Evolutionary conservation across 2,888 invertebrate genomes (phyloP).

Genomic region (Agrilus mali): DNA sequence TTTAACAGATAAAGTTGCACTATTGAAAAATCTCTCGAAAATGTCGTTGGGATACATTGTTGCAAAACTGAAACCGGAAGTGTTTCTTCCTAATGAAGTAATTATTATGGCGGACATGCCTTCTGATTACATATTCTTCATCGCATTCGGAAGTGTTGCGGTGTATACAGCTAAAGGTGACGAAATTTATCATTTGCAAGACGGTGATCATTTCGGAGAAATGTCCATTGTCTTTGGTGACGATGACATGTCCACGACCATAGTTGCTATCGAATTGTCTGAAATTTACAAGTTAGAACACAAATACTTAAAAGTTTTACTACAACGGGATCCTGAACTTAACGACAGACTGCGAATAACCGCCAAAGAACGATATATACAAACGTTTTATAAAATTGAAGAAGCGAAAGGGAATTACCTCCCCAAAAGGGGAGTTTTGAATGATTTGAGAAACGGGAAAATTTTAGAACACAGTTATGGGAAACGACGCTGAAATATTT

Average conservation of each 20-base stretch:
- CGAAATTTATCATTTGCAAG: constrained; percentile 40
- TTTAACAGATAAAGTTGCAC: constrained; percentile 38
- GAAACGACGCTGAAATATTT: background rate
- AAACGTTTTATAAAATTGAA: constrained; percentile 8
- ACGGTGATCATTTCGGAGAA: constrained; percentile 39
- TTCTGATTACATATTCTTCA: constrained; percentile 38
- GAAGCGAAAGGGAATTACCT: background rate
- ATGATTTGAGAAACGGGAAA: constrained; percentile 13
- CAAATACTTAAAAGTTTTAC: constrained; percentile 16
- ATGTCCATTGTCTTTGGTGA: constrained; percentile 19
- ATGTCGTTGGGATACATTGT: constrained; percentile 38
- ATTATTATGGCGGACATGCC: constrained; percentile 30
- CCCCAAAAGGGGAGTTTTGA: constrained; percentile 9
- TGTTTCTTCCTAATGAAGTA: constrained; percentile 37
- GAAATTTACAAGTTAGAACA: constrained; percentile 24
- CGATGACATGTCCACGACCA: constrained; percentile 11
- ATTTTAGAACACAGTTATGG: constrained; percentile 13
- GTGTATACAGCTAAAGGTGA: constrained; percentile 31
- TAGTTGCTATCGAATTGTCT: constrained; percentile 25
- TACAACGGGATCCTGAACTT: constrained; percentile 26
- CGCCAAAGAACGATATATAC: constrained; percentile 25
- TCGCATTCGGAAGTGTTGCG: constrained; percentile 38
- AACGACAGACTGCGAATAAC: constrained; percentile 28
- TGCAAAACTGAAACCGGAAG: constrained; percentile 39
- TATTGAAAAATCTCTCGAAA: constrained; percentile 40